phyloP scores from a whole-genome alignment of 2,113 vertebrate species.

The Nothobranchius kuhntae region DNA sequence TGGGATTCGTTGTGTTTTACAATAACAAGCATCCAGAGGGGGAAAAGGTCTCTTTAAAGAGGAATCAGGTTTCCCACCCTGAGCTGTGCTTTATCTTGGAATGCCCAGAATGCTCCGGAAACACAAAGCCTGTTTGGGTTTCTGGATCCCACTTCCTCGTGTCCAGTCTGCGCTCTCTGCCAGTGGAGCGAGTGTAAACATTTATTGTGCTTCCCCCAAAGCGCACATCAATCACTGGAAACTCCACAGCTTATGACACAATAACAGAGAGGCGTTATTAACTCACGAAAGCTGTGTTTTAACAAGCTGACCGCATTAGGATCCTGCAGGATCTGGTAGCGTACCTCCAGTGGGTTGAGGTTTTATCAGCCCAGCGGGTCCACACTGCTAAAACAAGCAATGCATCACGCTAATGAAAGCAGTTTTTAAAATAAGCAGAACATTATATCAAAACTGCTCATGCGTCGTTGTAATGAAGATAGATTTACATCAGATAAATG shows the following conservation, averaged over 20 bases:
- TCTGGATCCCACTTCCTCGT: slow-evolving; percentile 64
- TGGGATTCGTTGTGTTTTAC: slow-evolving; percentile 36
- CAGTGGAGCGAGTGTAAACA: slow-evolving; percentile 68
- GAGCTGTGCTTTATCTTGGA: slow-evolving; percentile 65
- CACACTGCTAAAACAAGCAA: slow-evolving; percentile 35
- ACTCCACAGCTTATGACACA: slow-evolving; percentile 28
- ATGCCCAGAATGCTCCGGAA: slow-evolving; percentile 64
- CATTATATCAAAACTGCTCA: not conserved
- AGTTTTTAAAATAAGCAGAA: slow-evolving; percentile 25
- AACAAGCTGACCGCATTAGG: slow-evolving; percentile 67
- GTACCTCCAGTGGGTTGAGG: slow-evolving; percentile 42
- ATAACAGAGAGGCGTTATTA: slow-evolving; percentile 49
- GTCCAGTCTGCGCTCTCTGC: slow-evolving; percentile 56
- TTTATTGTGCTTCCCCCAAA: slow-evolving; percentile 57
- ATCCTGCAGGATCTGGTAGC: slow-evolving; percentile 60
- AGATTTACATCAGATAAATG: slow-evolving; percentile 27
- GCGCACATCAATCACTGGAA: slow-evolving; percentile 61
- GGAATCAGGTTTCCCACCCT: slow-evolving; percentile 67
- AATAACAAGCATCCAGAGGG: slow-evolving; percentile 50
- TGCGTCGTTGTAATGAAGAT: slow-evolving; percentile 10
- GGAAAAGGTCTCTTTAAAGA: slow-evolving; percentile 62
- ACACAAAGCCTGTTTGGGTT: slow-evolving; percentile 61
- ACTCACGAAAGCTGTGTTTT: slow-evolving; percentile 57
- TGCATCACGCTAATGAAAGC: slow-evolving; percentile 30
- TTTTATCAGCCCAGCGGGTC: slow-evolving; percentile 52